Evolutionary conservation across 2,888 invertebrate genomes (phyloP).

Genomic region (Galeruca laticollis): DNA sequence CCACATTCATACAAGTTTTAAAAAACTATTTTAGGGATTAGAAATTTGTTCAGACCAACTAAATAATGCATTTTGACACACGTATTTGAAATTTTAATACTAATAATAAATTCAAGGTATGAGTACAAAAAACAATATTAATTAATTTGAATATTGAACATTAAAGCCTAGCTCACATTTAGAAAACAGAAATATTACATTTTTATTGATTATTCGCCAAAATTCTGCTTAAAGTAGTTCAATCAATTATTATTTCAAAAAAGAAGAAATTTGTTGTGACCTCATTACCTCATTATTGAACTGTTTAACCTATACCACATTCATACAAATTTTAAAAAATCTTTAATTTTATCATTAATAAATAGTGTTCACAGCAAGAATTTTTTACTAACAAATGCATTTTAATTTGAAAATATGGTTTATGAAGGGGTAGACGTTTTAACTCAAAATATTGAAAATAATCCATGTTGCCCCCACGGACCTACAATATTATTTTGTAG

Average conservation of each 20-base stretch:
- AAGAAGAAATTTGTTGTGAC: constrained; percentile 1
- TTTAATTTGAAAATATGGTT: constrained; percentile 13
- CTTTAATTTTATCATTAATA: too few relatives aligned
- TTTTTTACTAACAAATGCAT: not conserved
- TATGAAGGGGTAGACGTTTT: constrained; percentile 68
- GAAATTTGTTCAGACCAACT: too few relatives aligned
- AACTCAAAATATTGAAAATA: constrained; percentile 70
- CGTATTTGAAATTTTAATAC: too few relatives aligned
- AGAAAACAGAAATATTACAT: not conserved
- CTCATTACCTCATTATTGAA: not conserved
- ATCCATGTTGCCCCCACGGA: constrained; percentile 82
- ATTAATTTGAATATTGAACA: too few relatives aligned
- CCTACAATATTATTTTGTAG: constrained; percentile 80
- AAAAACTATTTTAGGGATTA: too few relatives aligned
- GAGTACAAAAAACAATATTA: too few relatives aligned
- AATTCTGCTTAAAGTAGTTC: not conserved
- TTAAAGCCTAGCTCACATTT: not conserved
- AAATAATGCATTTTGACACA: too few relatives aligned
- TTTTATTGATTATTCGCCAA: not conserved
- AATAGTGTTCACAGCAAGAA: not conserved
- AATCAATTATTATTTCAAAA: not conserved
- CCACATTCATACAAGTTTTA: too few relatives aligned
- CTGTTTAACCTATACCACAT: too few relatives aligned
- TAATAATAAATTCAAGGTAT: too few relatives aligned
- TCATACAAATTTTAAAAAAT: too few relatives aligned